Conservation (phyloP, 2,888 invertebrate species). For the Amphimallon solstitiale region DNA sequence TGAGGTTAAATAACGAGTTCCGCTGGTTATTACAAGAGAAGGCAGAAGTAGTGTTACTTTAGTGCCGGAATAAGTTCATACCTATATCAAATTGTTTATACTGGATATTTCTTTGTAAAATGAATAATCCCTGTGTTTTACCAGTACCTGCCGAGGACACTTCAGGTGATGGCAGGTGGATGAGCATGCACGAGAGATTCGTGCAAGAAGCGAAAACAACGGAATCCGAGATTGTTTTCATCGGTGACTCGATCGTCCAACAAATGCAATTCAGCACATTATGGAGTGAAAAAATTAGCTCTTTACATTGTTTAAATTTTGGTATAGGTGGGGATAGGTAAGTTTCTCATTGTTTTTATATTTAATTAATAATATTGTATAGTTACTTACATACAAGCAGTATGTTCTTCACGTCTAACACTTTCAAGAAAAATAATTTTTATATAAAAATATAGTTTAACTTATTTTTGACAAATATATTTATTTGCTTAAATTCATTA, state of each 20-base stretch:
- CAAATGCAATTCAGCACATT: conserved; percentile 70
- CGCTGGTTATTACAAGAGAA: conserved; percentile 14
- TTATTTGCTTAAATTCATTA: too few relatives aligned
- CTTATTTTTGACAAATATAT: too few relatives aligned
- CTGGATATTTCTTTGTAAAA: conserved; percentile 17
- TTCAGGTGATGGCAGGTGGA: conserved; percentile 71
- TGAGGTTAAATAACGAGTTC: conserved; percentile 32
- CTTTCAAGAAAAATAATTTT: conserved; percentile 13
- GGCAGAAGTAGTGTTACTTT: not conserved
- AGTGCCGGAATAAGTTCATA: too few relatives aligned
- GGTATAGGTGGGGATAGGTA: conserved; percentile 74
- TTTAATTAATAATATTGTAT: not conserved
- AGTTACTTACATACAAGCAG: too few relatives aligned
- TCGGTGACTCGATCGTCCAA: conserved; percentile 75
- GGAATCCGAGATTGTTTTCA: conserved; percentile 73
- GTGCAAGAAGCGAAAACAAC: conserved; percentile 70
- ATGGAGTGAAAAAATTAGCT: conserved; percentile 73
- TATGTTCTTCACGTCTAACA: too few relatives aligned
- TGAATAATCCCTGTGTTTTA: conserved; percentile 64
- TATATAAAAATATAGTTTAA: not conserved
- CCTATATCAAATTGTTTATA: too few relatives aligned
- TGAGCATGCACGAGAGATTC: conserved; percentile 71
- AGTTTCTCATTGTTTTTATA: conserved; percentile 20
- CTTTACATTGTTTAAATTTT: conserved; percentile 76
- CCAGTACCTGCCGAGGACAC: conserved; percentile 67